phyloP scores from a whole-genome alignment of 2,888 invertebrate species.

The Clepsis dumicolana region DNA sequence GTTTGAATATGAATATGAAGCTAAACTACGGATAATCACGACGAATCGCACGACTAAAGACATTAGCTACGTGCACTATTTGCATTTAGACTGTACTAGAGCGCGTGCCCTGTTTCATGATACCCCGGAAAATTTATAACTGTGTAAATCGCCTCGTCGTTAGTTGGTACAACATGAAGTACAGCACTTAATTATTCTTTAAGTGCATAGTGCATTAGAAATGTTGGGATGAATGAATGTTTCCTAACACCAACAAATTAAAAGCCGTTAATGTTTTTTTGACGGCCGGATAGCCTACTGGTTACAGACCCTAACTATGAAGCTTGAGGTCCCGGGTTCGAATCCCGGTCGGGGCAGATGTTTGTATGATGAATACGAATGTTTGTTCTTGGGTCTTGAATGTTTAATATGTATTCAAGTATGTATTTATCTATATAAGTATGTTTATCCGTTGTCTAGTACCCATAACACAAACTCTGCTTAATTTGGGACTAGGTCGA shows the following conservation, averaged over 20 bases:
- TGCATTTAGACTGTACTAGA: slow-evolving; percentile 27
- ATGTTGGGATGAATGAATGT: slow-evolving; percentile 21
- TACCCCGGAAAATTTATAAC: slow-evolving; percentile 28
- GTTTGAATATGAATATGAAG: background rate
- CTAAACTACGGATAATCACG: background rate
- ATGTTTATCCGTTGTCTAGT: too few species aligned
- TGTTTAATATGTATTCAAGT: too few species aligned
- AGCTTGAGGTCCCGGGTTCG: too few species aligned
- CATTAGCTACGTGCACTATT: slow-evolving; percentile 20
- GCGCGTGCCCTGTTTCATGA: slow-evolving; percentile 18
- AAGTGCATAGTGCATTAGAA: slow-evolving; percentile 37
- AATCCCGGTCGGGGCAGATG: too few species aligned
- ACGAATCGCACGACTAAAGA: slow-evolving; percentile 7
- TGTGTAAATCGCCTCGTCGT: slow-evolving; percentile 23
- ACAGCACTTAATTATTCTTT: slow-evolving; percentile 36
- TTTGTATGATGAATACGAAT: too few species aligned
- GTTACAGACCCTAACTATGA: too few species aligned
- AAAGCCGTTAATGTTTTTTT: background rate
- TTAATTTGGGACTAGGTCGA: too few species aligned
- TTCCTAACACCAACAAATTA: slow-evolving; percentile 1
- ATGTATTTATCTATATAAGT: too few species aligned
- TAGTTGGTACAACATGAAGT: slow-evolving; percentile 8
- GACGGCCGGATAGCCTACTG: too few species aligned
- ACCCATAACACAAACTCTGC: too few species aligned
- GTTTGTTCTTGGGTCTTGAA: too few species aligned